phyloP scores from a whole-genome alignment of 1,140 invertebrate species.

The Cephus cinctus region DNA sequence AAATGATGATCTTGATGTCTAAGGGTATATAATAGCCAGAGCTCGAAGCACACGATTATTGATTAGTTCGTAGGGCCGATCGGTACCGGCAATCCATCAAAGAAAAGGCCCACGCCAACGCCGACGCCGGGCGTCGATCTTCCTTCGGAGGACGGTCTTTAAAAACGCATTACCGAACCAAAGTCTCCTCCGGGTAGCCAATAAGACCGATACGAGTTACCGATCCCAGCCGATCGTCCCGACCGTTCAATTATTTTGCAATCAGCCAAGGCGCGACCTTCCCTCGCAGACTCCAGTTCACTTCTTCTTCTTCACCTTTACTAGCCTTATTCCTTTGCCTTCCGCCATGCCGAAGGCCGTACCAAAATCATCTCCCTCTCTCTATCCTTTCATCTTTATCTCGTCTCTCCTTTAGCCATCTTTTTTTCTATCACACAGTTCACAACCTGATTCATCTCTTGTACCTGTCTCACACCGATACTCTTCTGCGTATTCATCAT shows the following conservation, averaged over 20 bases:
- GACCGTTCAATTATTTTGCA: constrained; percentile 50
- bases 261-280: constrained; percentile 31
- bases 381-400: too few relatives aligned
- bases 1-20: constrained; percentile 47
- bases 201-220: constrained; percentile 40
- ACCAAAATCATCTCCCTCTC: too few relatives aligned
- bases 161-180: constrained; percentile 49
- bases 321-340: too few relatives aligned
- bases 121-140: constrained; percentile 14
- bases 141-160: constrained; percentile 41
- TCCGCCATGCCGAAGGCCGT: too few relatives aligned
- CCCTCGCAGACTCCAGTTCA: too few relatives aligned
- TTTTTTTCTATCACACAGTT: too few relatives aligned
- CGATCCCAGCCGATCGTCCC: constrained; percentile 38
- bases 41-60: constrained; percentile 44
- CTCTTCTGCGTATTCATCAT: too few relatives aligned
- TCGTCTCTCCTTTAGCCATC: too few relatives aligned
- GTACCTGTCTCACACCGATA: too few relatives aligned
- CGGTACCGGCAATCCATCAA: constrained; percentile 47
- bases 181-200: constrained; percentile 27
- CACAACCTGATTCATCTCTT: too few relatives aligned
- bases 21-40: constrained; percentile 38
- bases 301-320: too few relatives aligned
- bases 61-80: constrained; percentile 48
- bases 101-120: constrained; percentile 21